Evolutionary conservation across 2,888 invertebrate species (phyloP).

Genomic region (Pelosia muscerda): DNA sequence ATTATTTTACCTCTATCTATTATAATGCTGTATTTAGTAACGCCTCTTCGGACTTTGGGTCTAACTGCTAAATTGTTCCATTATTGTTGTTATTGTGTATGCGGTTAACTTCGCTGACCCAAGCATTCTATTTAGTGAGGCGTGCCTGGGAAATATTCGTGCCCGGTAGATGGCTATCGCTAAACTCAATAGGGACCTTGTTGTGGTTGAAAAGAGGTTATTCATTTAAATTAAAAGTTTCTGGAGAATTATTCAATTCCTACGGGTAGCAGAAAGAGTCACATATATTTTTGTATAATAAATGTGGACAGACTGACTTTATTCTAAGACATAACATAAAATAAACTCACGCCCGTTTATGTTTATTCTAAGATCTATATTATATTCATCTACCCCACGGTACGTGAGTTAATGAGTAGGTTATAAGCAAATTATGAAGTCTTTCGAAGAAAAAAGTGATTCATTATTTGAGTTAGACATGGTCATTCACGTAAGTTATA

Average conservation of each 20-base stretch:
- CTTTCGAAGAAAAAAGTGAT: neutral
- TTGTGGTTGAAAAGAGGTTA: neutral
- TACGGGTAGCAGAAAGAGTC: neutral
- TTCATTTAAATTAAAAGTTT: neutral
- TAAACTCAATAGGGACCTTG: neutral
- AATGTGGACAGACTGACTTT: too few relatives aligned
- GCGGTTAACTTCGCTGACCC: conserved; percentile 4
- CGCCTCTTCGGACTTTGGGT: conserved; percentile 4
- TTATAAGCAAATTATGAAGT: neutral
- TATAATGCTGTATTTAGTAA: neutral
- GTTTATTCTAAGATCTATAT: too few relatives aligned
- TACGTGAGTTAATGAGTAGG: too few relatives aligned
- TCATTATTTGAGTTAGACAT: too few relatives aligned
- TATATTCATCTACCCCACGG: too few relatives aligned
- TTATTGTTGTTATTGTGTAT: conserved; percentile 1
- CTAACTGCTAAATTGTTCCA: neutral
- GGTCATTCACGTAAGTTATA: too few relatives aligned
- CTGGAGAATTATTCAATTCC: neutral
- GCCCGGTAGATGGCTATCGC: conserved; percentile 1
- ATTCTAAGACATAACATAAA: too few relatives aligned
- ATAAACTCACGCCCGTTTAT: too few relatives aligned
- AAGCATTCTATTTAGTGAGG: conserved; percentile 1
- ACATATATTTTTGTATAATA: neutral
- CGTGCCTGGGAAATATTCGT: neutral
- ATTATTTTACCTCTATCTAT: neutral